Conservation (phyloP, 1,140 invertebrate genomes). For the Dendroctonus ponderosae region DNA sequence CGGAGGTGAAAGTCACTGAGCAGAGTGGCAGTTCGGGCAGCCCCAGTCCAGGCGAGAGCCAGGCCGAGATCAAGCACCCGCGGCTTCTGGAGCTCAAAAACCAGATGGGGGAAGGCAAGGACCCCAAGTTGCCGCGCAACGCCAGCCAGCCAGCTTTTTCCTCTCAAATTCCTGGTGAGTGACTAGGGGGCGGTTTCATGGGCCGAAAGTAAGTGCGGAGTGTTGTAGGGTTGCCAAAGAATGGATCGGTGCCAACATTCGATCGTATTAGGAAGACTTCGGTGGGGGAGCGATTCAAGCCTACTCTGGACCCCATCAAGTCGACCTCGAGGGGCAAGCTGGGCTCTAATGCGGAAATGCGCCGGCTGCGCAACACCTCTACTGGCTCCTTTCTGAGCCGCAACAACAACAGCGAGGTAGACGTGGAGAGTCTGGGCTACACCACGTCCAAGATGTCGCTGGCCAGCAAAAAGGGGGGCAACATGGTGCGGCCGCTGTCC, state of each 20-base stretch:
- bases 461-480: conserved; percentile 59
- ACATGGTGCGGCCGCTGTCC: conserved; percentile 87
- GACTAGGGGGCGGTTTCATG: neutral
- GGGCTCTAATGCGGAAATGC: conserved; percentile 54
- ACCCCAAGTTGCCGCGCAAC: conserved; percentile 66
- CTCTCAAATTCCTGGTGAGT: conserved; percentile 62
- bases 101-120: conserved; percentile 41
- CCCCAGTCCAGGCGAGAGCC: conserved; percentile 41
- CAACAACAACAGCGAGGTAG: conserved; percentile 60
- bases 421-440: conserved; percentile 45
- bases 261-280: conserved; percentile 78
- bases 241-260: conserved; percentile 84
- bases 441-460: conserved; percentile 55
- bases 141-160: conserved; percentile 81
- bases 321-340: conserved; percentile 65
- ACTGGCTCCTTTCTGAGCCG: conserved; percentile 60
- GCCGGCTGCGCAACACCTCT: conserved; percentile 57
- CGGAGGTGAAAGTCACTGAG: conserved; percentile 74
- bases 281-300: conserved; percentile 73
- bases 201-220: neutral
- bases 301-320: conserved; percentile 74
- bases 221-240: conserved; percentile 68
- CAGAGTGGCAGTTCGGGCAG: conserved; percentile 52
- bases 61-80: conserved; percentile 43
- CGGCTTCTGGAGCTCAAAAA: conserved; percentile 52